Base-by-base conservation (phyloP, 2,888 invertebrate species). In the Desoria tigrina region DNA sequence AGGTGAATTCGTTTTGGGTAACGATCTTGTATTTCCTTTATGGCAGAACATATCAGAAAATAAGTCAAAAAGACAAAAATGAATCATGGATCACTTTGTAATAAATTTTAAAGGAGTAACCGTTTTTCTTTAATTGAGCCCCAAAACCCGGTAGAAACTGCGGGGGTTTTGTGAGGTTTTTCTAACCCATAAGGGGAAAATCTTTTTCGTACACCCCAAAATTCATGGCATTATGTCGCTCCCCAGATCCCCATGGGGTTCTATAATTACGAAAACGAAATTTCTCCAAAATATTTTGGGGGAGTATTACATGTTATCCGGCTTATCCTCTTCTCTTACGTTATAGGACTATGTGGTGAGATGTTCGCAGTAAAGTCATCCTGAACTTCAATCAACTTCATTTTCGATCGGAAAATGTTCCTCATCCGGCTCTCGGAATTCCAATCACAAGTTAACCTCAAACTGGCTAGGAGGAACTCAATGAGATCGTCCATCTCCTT, bases 401-500 rank as follows among this genome's bases (percentile, higher is more conserved):
- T 28, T 49, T 58, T 66, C 0, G 69, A 69, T 16, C 66, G 63
- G 4, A 69, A 51, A 49, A 66, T 37, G 18, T 57, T 61, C 37
- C n/a, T 61, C 42, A 42, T 28, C 27, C 45, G 65, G n/a, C 24
- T 51, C 32, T 54, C 54, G 26, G 32, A 42, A 18, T n/a, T 37
- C 57, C 50, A 32, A 9, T 66, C 64, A 50, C 64, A 69, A 42
- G 58, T 58, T 21, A 26, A 42, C 18, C 58, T 51, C 50, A 69
- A 39, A 16, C 66, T 61, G 39, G 63, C 63, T 18, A 61, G 51
- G 21, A 61, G 66, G 37, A 63, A 69, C 21, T 66, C 63, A 2
- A 55, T 32, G 1, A 69, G 27, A 45, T 69, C 69, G 50, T 69
- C 69, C 14, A 69, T 56, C 54, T 69, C 69, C 32, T 37, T 54